These are phyloP conservation scores for Sminthurides aquaticus DNA, from an alignment of 2,888 invertebrate species.

Conservation along the genomic window DNA sequence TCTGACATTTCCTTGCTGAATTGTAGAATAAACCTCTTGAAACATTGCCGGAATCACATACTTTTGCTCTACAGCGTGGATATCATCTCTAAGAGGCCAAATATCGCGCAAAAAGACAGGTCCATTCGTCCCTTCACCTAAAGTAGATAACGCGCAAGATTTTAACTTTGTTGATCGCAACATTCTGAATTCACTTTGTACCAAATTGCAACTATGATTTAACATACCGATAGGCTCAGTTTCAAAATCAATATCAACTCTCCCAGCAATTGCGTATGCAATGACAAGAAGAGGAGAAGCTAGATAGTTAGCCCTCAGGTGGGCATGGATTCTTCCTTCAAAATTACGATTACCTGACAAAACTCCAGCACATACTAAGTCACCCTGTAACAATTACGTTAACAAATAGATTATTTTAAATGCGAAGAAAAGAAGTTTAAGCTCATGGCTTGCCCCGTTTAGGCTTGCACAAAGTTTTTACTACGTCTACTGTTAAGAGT, in stretches of 20 bases:
- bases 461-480: too few relatives aligned
- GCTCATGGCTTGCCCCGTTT: too few relatives aligned
- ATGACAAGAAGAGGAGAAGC: slow-evolving; percentile 96
- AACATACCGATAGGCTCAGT: slow-evolving; percentile 62
- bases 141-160: slow-evolving; percentile 2
- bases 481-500: too few relatives aligned
- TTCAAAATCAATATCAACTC: slow-evolving; percentile 90
- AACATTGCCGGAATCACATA: slow-evolving; percentile 96
- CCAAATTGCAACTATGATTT: too few relatives aligned
- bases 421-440: not conserved
- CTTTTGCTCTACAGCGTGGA: slow-evolving; percentile 78
- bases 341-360: slow-evolving; percentile 96
- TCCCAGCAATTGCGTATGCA: slow-evolving; percentile 93
- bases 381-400: slow-evolving; percentile 57
- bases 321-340: slow-evolving; percentile 95
- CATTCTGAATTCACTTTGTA: too few relatives aligned
- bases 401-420: not conserved
- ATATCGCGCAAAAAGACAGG: slow-evolving; percentile 82
- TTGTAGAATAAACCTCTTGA: slow-evolving; percentile 77
- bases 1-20: slow-evolving; percentile 71
- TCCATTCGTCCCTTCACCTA: slow-evolving; percentile 61
- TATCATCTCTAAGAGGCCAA: slow-evolving; percentile 87
- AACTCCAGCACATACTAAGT: slow-evolving; percentile 89
- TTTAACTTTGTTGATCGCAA: too few relatives aligned
- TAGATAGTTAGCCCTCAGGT: slow-evolving; percentile 92